Base-by-base conservation (phyloP, 2,888 invertebrate species). In the Nineta flava region DNA sequence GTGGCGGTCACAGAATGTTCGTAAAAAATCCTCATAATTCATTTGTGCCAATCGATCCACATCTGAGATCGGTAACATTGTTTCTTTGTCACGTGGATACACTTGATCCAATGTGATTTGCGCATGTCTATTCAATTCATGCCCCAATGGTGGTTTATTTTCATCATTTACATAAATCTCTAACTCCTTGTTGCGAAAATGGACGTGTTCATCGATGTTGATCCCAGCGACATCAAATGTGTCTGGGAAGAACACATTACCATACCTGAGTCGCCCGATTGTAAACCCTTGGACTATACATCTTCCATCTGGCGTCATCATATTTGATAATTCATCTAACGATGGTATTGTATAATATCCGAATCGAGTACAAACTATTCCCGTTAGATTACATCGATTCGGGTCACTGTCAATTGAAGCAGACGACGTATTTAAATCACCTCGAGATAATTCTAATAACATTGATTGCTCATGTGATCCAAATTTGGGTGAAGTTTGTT, bases 271-370 rank as follows among this genome's bases (percentile, higher is more conserved):
- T 9, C 95, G 77, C 0, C 94, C 95, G 51, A 96, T 75, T 0
- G 91, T 88, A 53, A 96, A 83, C 56, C 88, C 82, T 6, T 88
- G 84, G 1, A 95, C 84, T 12, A 85, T 68, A 62, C 93, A 94
- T 2, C 79, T 74, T 0, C 87, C 87, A 60, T 88, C 83, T 5
- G 82, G 76, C 1, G 79, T 73, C 41, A 86, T 70, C 62, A 80
- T 81, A 1, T 74, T 76, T 59, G 75, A 75, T 58, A 99, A 74
- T 55, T 91, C 86, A 40, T 90, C 84, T 51, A 94, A 61, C 0
- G 83, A 68, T 0, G 97, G 97, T 53, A 91, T 79, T 0, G 91
- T 93, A 64, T 91, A 97, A 66, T 97, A 97, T 6, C 93, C 95
- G 0, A 72, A 78, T 0, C 92, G 73, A 0, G 77, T 79, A 41